Conservation (phyloP, 1,140 invertebrate genomes). For the Brachionus rotundiformis region DNA sequence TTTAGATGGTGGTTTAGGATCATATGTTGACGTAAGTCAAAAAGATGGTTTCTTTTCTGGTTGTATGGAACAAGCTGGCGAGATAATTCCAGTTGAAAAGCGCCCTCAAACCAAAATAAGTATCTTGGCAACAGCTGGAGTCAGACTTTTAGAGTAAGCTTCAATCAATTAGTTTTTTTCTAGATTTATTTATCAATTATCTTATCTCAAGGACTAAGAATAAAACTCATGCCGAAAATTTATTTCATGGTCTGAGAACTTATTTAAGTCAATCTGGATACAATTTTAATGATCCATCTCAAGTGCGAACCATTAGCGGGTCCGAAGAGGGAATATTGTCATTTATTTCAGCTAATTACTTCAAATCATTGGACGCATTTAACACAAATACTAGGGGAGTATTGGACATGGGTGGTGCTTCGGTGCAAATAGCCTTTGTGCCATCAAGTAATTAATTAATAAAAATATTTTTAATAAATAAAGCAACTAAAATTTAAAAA, state of each 20-base stretch:
- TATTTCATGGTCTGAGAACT: slow-evolving; percentile 58
- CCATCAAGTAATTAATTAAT: slow-evolving; percentile 61
- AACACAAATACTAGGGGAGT: slow-evolving; percentile 58
- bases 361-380: slow-evolving; percentile 51
- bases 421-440: slow-evolving; percentile 67
- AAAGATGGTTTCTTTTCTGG: no score
- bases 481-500: no score
- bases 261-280: slow-evolving; percentile 58
- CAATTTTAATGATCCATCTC: slow-evolving; percentile 59
- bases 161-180: no score
- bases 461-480: no score
- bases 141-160: slow-evolving; percentile 63
- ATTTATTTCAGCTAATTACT: slow-evolving; percentile 67
- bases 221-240: slow-evolving; percentile 54
- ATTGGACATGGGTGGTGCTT: slow-evolving; percentile 68
- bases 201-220: slow-evolving; percentile 45
- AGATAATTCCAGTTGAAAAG: no score
- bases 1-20: no score
- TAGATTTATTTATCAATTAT: no score
- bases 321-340: slow-evolving; percentile 65
- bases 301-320: slow-evolving; percentile 65
- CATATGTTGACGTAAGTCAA: no score
- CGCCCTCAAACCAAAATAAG: slow-evolving; percentile 56
- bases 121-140: slow-evolving; percentile 64
- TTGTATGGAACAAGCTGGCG: no score